Conservation (phyloP, 1,140 invertebrate genomes). For the Drosophila murphyi region DNA sequence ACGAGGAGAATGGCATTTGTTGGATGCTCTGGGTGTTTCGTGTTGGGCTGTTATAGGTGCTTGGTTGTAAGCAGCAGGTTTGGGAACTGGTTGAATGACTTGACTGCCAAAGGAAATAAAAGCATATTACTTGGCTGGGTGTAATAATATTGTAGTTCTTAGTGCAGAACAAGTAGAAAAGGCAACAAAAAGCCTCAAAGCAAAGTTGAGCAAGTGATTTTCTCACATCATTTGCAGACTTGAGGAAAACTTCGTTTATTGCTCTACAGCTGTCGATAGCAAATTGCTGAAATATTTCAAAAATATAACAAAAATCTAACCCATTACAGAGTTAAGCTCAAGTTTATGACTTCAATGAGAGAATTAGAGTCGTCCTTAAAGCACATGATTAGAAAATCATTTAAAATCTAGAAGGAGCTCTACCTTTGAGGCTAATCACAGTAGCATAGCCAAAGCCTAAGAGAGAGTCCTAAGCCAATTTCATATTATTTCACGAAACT, state of each 20-base stretch:
- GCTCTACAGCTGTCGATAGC: neutral
- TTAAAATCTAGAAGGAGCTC: too few relatives aligned
- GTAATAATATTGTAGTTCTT: neutral
- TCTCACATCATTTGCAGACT: constrained; percentile 8
- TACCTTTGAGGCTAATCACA: too few relatives aligned
- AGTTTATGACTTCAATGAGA: too few relatives aligned
- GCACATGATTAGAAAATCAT: too few relatives aligned
- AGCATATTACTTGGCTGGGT: constrained; percentile 4
- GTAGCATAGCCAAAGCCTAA: too few relatives aligned
- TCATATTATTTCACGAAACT: too few relatives aligned
- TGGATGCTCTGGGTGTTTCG: constrained; percentile 1
- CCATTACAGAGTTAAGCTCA: too few relatives aligned
- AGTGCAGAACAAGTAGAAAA: neutral
- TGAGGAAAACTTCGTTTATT: neutral
- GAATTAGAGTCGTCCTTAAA: too few relatives aligned
- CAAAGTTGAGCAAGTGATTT: constrained; percentile 1
- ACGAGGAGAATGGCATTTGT: neutral
- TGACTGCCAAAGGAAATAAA: constrained; percentile 12
- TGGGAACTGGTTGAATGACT: neutral
- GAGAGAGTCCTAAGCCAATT: too few relatives aligned
- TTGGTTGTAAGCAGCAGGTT: neutral
- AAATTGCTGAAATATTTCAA: too few relatives aligned
- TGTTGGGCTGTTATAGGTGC: constrained; percentile 3
- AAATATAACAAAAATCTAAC: too few relatives aligned
- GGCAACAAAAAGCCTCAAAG: neutral